Evolutionary conservation across 2,888 invertebrate genomes (phyloP).

Genomic region (Eutolmus rufibarbis): DNA sequence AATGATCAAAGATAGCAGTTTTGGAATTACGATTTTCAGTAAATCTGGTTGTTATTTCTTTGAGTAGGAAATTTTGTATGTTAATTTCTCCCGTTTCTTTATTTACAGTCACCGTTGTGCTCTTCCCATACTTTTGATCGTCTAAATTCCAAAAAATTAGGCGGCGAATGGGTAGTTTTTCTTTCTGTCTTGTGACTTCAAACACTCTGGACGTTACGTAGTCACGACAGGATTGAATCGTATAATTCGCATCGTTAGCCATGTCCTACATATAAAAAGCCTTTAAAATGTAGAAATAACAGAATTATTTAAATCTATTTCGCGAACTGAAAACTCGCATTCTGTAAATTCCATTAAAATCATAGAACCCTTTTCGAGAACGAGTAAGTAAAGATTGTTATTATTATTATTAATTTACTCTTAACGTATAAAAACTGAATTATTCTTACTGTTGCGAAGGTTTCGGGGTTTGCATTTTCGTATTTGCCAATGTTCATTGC

Average conservation of each 20-base stretch:
- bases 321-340: too few species aligned
- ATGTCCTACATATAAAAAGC: not conserved
- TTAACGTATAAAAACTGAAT: not conserved
- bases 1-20: not conserved
- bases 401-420: too few species aligned
- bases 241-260: not conserved
- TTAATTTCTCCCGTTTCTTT: not conserved
- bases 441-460: not conserved
- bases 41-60: not conserved
- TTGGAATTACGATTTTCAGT: not conserved
- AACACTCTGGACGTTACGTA: not conserved
- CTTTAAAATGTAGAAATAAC: not conserved
- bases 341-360: not conserved
- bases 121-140: not conserved
- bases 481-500: not conserved
- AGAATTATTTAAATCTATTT: too few species aligned
- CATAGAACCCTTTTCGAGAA: not conserved
- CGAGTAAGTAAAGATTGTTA: too few species aligned
- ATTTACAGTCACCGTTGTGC: not conserved
- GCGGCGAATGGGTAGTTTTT: not conserved
- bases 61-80: not conserved
- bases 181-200: not conserved
- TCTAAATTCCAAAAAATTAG: not conserved
- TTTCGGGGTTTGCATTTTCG: not conserved
- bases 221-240: slow-evolving; percentile 6